Percentiles rank a stretch among this genome's conserved stretches.
These are phyloP conservation scores for Acanthosoma haemorrhoidale DNA, from an alignment of 2,888 invertebrate species.

Conservation along the genomic window DNA sequence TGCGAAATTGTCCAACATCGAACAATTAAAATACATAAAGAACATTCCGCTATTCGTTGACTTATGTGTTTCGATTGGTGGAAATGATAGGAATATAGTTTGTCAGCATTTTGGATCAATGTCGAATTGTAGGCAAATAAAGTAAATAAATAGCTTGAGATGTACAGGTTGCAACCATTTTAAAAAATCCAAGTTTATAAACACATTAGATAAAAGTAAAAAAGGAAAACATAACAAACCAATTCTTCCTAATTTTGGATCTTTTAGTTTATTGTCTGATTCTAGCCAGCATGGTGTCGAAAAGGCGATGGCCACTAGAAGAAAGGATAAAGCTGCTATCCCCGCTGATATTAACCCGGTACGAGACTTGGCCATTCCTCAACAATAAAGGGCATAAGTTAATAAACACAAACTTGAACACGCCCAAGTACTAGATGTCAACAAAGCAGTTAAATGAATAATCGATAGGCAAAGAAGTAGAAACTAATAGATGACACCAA, in stretches of 20 bases:
- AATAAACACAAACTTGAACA: constrained; percentile 6
- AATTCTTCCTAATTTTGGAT: constrained; percentile 74
- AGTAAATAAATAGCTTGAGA: too few relatives aligned
- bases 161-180: too few relatives aligned
- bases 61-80: too few relatives aligned
- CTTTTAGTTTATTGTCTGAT: constrained; percentile 67
- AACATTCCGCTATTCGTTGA: too few relatives aligned
- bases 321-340: constrained; percentile 60
- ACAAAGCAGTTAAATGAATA: background rate
- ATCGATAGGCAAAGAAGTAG: constrained; percentile 4
- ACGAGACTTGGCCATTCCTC: constrained; percentile 54
- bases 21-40: too few relatives aligned
- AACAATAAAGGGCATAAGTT: background rate
- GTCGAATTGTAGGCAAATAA: too few relatives aligned
- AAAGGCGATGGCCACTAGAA: constrained; percentile 74
- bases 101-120: too few relatives aligned
- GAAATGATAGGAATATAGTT: too few relatives aligned
- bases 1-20: too few relatives aligned
- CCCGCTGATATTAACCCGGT: constrained; percentile 61
- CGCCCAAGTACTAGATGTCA: background rate
- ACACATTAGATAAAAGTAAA: background rate
- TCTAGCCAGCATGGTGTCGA: constrained; percentile 84
- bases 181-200: background rate
- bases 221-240: constrained; percentile 52
- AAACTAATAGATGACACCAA: too few relatives aligned